phyloP scores from a whole-genome alignment of 2,113 vertebrate genomes.

The Tenebrosternarchus preto region DNA sequence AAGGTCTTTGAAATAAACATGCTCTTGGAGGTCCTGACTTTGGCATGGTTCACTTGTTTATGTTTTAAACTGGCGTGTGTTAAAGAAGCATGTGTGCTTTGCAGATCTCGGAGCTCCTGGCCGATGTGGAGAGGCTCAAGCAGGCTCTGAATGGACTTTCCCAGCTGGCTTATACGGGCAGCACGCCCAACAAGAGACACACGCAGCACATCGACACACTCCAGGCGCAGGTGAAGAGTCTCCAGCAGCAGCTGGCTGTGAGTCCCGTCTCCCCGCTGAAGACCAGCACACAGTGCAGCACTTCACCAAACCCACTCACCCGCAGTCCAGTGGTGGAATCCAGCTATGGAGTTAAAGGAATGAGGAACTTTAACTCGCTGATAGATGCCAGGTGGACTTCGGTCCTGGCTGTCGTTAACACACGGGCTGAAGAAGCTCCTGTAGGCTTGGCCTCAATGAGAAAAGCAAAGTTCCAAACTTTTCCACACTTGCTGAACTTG shows the following conservation, averaged over 20 bases:
- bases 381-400: not conserved
- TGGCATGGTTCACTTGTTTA: constrained; percentile 10
- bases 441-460: constrained; percentile 9
- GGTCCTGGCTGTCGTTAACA: not conserved
- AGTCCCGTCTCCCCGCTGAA: constrained; percentile 66
- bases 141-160: constrained; percentile 90
- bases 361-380: too few species aligned
- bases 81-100: constrained; percentile 24
- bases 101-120: constrained; percentile 92
- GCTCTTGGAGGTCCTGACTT: not conserved
- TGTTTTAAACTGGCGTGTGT: constrained; percentile 22
- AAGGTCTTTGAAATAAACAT: not conserved
- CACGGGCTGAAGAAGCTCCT: not conserved
- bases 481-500: not conserved
- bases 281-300: too few species aligned
- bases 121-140: constrained; percentile 89
- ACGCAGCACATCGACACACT: constrained; percentile 84
- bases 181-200: constrained; percentile 84
- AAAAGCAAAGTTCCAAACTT: not conserved
- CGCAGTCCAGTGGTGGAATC: too few species aligned
- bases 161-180: constrained; percentile 85
- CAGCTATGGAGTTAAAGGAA: too few species aligned
- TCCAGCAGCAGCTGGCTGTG: constrained; percentile 94
- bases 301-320: not conserved
- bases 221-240: constrained; percentile 84